A percentile compares a stretch with the other conserved stretches of the same genome.
These are phyloP conservation scores for Empidonax alnorum DNA, from an alignment of 2,113 vertebrate genomes.

Conservation along the genomic window DNA sequence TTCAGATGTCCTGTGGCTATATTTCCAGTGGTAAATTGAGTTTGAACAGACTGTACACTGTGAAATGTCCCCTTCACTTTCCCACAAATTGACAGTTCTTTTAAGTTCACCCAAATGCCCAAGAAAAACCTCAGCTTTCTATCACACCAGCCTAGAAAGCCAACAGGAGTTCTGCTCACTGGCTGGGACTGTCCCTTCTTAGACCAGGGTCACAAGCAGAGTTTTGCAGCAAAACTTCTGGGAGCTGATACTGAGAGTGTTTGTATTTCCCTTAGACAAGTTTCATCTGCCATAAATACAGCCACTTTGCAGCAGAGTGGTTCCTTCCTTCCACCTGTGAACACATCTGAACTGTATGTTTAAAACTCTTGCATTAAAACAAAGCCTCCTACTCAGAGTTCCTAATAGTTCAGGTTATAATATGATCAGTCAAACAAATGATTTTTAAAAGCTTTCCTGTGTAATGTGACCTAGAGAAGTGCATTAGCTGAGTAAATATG, in stretches of 20 bases:
- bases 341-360: background rate
- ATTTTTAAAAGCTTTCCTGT: conserved; percentile 44
- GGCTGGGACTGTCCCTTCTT: background rate
- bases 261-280: background rate
- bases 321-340: background rate
- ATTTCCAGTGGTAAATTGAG: background rate
- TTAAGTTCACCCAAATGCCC: background rate
- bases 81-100: background rate
- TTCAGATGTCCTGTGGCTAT: background rate
- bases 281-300: background rate
- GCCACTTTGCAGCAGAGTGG: background rate
- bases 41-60: background rate
- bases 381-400: background rate
- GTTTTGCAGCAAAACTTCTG: background rate
- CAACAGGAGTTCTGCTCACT: background rate
- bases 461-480: conserved; percentile 21
- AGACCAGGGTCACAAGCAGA: background rate
- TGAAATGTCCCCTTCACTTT: background rate
- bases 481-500: conserved; percentile 12
- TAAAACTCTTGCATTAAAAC: background rate
- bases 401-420: background rate
- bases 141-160: background rate
- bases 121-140: background rate
- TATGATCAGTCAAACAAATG: conserved; percentile 30
- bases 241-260: background rate